Evolutionary conservation across 2,797 vertebrate species (phyloP).

Genomic region (Prunella strophiata): DNA sequence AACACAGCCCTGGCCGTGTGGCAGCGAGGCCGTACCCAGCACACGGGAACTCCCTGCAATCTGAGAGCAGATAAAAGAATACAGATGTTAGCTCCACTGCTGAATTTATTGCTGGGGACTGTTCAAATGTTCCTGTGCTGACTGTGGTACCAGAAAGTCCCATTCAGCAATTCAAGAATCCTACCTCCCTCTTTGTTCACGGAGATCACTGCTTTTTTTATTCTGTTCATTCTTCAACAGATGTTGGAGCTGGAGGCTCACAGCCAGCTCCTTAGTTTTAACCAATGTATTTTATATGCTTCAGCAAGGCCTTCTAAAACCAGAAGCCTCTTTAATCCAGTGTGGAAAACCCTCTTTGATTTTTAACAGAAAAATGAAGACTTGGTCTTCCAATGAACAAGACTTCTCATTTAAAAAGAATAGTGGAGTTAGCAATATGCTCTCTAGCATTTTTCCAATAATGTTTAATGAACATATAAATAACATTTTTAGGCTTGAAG

Average conservation of each 20-base stretch:
- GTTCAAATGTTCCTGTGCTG: neutral
- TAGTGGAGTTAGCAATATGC: neutral
- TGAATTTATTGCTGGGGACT: neutral
- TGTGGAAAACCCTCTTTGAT: neutral
- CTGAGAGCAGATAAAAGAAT: neutral
- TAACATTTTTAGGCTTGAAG: neutral
- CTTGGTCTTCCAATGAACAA: neutral
- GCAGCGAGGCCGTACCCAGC: rapidly evolving
- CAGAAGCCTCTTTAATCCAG: neutral
- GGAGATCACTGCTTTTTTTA: neutral
- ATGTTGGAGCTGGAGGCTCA: slow-evolving; percentile 10
- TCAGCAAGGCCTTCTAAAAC: neutral
- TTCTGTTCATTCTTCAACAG: neutral
- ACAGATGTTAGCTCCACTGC: neutral
- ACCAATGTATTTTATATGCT: neutral
- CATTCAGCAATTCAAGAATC: neutral
- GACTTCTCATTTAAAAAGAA: neutral
- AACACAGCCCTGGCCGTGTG: neutral
- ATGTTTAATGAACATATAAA: neutral
- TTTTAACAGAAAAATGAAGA: neutral
- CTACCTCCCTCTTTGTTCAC: neutral
- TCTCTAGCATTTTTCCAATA: neutral
- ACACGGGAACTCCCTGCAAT: neutral
- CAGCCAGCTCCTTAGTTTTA: slow-evolving; percentile 12
- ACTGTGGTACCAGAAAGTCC: neutral